Conservation (phyloP, 2,797 vertebrate species). For the Neostethus bicornis region DNA sequence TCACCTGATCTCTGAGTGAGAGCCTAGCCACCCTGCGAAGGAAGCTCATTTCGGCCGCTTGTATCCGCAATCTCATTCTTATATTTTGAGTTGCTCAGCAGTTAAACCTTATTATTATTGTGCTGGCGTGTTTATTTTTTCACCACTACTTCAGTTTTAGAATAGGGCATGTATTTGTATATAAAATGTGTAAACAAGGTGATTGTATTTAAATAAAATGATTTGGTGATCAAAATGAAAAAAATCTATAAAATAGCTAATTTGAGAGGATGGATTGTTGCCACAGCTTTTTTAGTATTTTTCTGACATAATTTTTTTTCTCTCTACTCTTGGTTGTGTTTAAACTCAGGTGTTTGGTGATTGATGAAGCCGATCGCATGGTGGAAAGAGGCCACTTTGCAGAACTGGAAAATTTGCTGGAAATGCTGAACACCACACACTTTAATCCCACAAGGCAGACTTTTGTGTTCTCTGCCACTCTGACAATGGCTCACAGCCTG, state of each 20-base stretch:
- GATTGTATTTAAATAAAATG: no score
- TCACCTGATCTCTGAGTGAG: no score
- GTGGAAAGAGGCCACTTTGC: constrained; percentile 95
- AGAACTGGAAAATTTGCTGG: constrained; percentile 91
- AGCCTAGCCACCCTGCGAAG: no score
- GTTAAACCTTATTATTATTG: background rate
- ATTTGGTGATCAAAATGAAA: background rate
- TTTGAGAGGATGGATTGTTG: background rate
- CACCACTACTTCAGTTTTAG: background rate
- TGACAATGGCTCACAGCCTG: constrained; percentile 88
- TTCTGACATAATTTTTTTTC: background rate
- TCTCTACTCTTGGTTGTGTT: background rate
- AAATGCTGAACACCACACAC: constrained; percentile 88
- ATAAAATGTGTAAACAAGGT: no score
- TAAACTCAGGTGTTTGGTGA: constrained; percentile 89
- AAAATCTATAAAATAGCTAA: background rate
- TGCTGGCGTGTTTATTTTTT: background rate
- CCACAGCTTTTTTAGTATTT: background rate
- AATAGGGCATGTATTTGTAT: no score
- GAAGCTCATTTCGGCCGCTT: no score
- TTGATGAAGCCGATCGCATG: constrained; percentile 98
- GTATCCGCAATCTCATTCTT: no score
- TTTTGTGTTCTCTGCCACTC: constrained; percentile 95
- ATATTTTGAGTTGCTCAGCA: background rate
- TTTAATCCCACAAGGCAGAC: constrained; percentile 90